Base-by-base conservation (phyloP, 2,888 invertebrate species). In the Entomobrya proxima region DNA sequence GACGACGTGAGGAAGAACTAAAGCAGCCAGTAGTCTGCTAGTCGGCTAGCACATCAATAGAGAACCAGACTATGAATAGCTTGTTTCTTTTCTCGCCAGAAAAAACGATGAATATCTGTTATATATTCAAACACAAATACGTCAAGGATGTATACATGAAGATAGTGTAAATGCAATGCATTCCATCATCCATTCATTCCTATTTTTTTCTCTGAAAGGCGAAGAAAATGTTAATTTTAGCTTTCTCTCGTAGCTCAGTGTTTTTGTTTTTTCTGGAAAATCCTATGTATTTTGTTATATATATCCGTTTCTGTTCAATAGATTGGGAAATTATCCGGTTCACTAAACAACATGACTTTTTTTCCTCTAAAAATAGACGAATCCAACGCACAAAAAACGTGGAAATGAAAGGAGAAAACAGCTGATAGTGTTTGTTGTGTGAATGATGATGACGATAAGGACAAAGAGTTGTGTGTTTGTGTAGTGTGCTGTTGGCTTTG, bases 261-360 rank as follows among this genome's bases (percentile, higher is more conserved):
- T 18, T 58, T 50, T 74, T 58, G n/a, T 27, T 47, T 37, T 24
- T 21, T 32, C 1, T 37, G 9, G 6, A 18, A 24, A 64, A 21
- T 32, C 32, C 7, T 35, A 3, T 44, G 21, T 44, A 4, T 44
- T 15, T 18, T 5, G 15, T 9, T 44, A 40, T 27, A 69, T 40
- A 40, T 21, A 40, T 40, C 21, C 18, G 24, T 52, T 74, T 64
- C 50, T 37, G 13, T 67, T 72, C 58, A 81, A 72, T 64, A 76
- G 83, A 76, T 52, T 85, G 80, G 80, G 24, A 58, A 85, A 80
- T 85, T 85, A 80, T 80, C 35, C 76, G 76, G 85, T 74, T 80
- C 76, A 85, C 72, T 85, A 74, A 44, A 47, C 80, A 76, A 75
- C 76, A 85, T 80, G 74, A 85, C 78, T 80, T 85, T 79, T 58